A percentile compares a stretch with the other conserved stretches of the same genome.
These are phyloP conservation scores for Pocillopora grandis DNA, from an alignment of 92 coral and sea anemone species.

Conservation along the genomic window DNA sequence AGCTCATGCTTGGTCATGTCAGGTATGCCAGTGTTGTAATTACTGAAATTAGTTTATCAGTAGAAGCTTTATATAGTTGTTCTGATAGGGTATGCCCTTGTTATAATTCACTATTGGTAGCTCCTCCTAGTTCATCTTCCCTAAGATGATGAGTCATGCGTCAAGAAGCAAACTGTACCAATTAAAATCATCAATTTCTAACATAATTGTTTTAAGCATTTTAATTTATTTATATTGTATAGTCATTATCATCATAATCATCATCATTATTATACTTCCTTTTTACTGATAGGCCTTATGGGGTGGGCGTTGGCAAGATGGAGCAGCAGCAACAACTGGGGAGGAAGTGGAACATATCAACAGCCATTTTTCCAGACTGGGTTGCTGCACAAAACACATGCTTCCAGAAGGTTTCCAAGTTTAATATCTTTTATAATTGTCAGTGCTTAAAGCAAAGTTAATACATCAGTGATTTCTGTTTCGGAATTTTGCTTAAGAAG, in stretches of 20 bases:
- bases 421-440: not conserved
- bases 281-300: constrained; percentile 15
- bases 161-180: not conserved
- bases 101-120: not conserved
- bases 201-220: not conserved
- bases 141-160: not conserved
- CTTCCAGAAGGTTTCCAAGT: constrained; percentile 61
- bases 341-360: constrained; percentile 76
- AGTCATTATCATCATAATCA: not conserved
- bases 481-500: not conserved
- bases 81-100: not conserved
- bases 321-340: constrained; percentile 74
- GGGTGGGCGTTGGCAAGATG: constrained; percentile 80
- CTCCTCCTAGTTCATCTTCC: not conserved
- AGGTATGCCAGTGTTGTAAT: constrained; percentile 46
- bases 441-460: not conserved
- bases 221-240: too few species aligned
- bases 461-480: not conserved
- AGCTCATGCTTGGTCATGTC: constrained; percentile 85
- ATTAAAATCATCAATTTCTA: not conserved
- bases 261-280: not conserved
- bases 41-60: not conserved
- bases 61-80: not conserved
- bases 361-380: constrained; percentile 70
- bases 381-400: constrained; percentile 67